phyloP scores from a whole-genome alignment of 2,113 vertebrate species.

The Ceratotherium simum region DNA sequence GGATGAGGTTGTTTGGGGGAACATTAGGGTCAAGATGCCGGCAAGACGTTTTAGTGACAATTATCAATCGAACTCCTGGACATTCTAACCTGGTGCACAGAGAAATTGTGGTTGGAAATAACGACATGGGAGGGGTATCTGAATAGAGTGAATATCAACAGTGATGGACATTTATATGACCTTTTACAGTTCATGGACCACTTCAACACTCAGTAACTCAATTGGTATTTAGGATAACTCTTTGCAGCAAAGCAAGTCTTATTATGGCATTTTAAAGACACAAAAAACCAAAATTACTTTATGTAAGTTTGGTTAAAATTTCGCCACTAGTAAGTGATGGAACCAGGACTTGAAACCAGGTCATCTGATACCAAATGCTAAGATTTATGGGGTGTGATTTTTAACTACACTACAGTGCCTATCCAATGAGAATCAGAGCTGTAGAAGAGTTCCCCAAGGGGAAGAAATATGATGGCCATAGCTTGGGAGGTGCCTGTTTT shows the following conservation, averaged over 20 bases:
- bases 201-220: background rate
- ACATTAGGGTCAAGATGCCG: background rate
- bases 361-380: background rate
- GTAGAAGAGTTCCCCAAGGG: background rate
- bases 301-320: constrained; percentile 14
- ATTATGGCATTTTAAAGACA: background rate
- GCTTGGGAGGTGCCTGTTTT: background rate
- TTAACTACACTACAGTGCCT: background rate
- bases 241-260: background rate
- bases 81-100: background rate
- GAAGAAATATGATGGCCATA: background rate
- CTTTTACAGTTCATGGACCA: background rate
- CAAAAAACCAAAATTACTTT: background rate
- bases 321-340: background rate
- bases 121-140: background rate
- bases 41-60: background rate
- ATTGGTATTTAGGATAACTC: background rate
- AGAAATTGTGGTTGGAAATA: background rate
- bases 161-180: background rate
- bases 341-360: background rate
- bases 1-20: background rate
- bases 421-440: background rate
- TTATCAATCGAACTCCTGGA: background rate
- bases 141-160: background rate
- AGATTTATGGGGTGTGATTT: background rate